phyloP scores from a whole-genome alignment of 2,113 vertebrate genomes.

The Phrynocephalus versicolor region DNA sequence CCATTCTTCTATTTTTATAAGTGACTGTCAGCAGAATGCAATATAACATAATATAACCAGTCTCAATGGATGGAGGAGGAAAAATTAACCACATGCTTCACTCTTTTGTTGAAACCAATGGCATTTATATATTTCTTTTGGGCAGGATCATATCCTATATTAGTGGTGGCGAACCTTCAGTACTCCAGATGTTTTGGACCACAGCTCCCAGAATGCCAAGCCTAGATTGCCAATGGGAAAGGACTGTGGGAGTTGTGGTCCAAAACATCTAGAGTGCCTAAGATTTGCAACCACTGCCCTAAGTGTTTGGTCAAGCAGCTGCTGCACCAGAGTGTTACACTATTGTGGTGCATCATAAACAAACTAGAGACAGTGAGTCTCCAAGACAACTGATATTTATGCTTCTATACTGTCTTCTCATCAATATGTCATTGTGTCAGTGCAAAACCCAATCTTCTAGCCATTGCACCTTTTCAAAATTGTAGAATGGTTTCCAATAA shows the following conservation, averaged over 20 bases:
- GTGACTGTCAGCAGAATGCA: not conserved
- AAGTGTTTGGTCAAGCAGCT: not conserved
- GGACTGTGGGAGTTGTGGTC: too few relatives aligned
- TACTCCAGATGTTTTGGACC: too few relatives aligned
- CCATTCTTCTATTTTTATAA: not conserved
- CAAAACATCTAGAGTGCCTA: not conserved
- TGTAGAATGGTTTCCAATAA: too few relatives aligned
- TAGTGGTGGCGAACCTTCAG: too few relatives aligned
- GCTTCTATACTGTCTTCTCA: not conserved
- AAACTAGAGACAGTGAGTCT: too few relatives aligned
- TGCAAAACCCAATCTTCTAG: too few relatives aligned
- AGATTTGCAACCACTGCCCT: too few relatives aligned
- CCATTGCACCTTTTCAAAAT: too few relatives aligned
- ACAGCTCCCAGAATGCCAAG: too few relatives aligned
- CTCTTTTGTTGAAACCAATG: not conserved
- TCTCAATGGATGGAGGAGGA: not conserved
- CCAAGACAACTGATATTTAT: not conserved
- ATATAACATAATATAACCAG: not conserved
- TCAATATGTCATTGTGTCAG: too few relatives aligned
- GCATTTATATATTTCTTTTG: not conserved
- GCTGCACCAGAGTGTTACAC: not conserved
- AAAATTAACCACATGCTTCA: not conserved
- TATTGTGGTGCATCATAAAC: not conserved
- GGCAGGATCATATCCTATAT: not conserved
- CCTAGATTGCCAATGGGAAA: too few relatives aligned